Evolutionary conservation across 1,140 invertebrate genomes (phyloP), one percentile per base, ranked within the genome.

Genomic region (Lordiphosa collinella): DNA sequence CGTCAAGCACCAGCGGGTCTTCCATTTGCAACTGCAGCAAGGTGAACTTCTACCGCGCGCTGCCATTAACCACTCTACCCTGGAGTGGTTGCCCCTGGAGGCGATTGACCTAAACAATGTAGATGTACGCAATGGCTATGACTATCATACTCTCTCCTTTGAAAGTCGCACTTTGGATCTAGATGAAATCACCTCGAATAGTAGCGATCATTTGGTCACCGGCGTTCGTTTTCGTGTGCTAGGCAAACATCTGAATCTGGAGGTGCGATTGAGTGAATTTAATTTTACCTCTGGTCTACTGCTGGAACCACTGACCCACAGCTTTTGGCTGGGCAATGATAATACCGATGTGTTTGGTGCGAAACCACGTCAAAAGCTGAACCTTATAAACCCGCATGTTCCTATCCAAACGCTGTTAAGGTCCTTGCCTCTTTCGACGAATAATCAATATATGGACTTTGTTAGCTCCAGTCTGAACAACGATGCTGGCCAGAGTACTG

Each of bases 401-500:
- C 93, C 95, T 1, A 95, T 91, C 0, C 89, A 91, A 22, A 88
- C 89, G 3, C 49, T 64, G 0, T 66, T 75, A 0, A 89, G 90
- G 8, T 92, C 94, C 3, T 64, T 89, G 3, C 92, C 93, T 9
- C 92, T 94, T 63, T 95, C 95, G 0, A 88, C 89, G 1, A 74
- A 91, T 5, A 93, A 96, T 87, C 93, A 95, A 80, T 97, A 92
- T 89, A 76, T 97, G 10, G 91, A 94, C 72, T 96, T 97, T 75
- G 91, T 91, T 0, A 90, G 94, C 61, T 92, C 92, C 0, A 94
- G 94, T 88, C 88, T 93, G 6, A 91, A 92, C 5, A 92, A 92
- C 7, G 96, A 97, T 89, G 95, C 93, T 0, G 93, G 93, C 0
- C 96, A 97, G 90, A 95, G 92, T 49, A 96, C 95, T 0, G 91